Conservation (phyloP, 2,888 invertebrate genomes). For the Eupithecia centaureata region DNA sequence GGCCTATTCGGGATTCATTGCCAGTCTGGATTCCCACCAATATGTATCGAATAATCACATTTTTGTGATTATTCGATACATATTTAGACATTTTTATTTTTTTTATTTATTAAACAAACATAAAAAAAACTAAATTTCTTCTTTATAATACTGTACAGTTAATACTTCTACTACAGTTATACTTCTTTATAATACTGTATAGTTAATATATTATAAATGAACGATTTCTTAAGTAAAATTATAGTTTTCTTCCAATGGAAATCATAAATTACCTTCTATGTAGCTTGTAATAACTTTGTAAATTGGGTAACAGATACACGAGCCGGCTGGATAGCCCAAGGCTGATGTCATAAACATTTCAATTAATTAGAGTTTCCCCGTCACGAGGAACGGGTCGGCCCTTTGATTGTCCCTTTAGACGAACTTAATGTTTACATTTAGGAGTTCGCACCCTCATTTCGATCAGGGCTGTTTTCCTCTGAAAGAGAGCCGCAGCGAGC, state of each 20-base stretch:
- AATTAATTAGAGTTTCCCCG: conserved; percentile 65
- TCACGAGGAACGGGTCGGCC: conserved; percentile 52
- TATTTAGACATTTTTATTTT: too few species aligned
- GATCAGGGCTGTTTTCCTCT: conserved; percentile 28
- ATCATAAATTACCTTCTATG: conserved; percentile 5
- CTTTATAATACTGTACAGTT: too few species aligned
- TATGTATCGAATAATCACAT: too few species aligned
- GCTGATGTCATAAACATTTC: conserved; percentile 65
- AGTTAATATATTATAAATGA: too few species aligned
- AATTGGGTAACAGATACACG: conserved; percentile 48
- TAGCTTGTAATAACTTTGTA: conserved; percentile 30
- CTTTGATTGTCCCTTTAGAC: conserved; percentile 63
- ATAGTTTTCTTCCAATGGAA: neutral
- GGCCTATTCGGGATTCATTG: too few species aligned
- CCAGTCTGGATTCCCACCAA: too few species aligned
- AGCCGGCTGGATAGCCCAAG: conserved; percentile 42
- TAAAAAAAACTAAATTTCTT: too few species aligned
- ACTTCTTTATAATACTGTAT: too few species aligned
- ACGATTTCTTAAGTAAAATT: neutral
- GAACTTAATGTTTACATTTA: conserved; percentile 65
- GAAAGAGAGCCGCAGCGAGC: conserved; percentile 12
- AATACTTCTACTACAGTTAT: too few species aligned
- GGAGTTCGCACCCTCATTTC: conserved; percentile 58
- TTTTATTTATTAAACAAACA: too few species aligned
- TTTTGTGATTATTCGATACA: too few species aligned